phyloP scores from a whole-genome alignment of 2,888 invertebrate species.

The Koerneria pararmatus region DNA sequence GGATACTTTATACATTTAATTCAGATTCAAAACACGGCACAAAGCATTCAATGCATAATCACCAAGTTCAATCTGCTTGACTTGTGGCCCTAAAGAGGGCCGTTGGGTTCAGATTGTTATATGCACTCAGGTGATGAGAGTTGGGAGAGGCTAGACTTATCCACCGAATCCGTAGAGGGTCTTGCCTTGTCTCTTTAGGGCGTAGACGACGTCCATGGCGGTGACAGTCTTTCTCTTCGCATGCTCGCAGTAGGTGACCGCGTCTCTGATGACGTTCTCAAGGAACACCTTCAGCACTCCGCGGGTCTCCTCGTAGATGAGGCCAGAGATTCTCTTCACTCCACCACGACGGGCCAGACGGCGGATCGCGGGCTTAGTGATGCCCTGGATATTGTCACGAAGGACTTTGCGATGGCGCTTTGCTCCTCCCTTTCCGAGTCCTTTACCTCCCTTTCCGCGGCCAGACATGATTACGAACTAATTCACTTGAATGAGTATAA shows the following conservation, averaged over 20 bases:
- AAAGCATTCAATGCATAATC: too few relatives aligned
- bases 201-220: constrained; percentile 81
- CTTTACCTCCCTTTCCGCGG: constrained; percentile 77
- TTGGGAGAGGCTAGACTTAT: constrained; percentile 28
- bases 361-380: constrained; percentile 60
- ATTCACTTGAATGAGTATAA: too few relatives aligned
- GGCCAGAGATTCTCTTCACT: constrained; percentile 59
- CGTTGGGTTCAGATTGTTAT: constrained; percentile 24
- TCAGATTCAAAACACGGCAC: too few relatives aligned
- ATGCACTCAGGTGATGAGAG: too few relatives aligned
- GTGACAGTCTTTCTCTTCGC: constrained; percentile 82
- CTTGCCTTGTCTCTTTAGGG: constrained; percentile 78
- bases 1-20: too few relatives aligned
- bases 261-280: constrained; percentile 73
- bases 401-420: constrained; percentile 70
- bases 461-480: constrained; percentile 78
- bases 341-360: constrained; percentile 63
- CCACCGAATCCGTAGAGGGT: constrained; percentile 71
- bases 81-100: constrained; percentile 13
- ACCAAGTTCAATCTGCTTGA: too few relatives aligned
- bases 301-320: constrained; percentile 48
- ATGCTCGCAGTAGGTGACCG: constrained; percentile 80
- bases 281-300: constrained; percentile 69
- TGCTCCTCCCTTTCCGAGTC: constrained; percentile 76
- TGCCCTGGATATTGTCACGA: constrained; percentile 47